Percentiles rank a stretch among this genome's conserved stretches.
Conservation (phyloP, 2,113 vertebrate species). For the human (Homo sapiens) region DNA sequence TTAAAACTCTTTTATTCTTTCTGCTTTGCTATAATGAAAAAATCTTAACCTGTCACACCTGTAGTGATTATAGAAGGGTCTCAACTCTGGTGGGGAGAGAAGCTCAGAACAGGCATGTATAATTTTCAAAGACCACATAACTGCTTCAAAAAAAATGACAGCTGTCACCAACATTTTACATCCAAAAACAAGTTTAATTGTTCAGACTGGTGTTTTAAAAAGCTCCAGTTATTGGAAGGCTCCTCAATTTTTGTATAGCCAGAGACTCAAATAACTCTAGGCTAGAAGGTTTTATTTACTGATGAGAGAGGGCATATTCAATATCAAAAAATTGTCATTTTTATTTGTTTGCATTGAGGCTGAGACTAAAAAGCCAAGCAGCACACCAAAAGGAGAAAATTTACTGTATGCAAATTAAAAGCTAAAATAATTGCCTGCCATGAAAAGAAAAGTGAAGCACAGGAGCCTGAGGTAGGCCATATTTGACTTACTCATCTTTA, state of each 20-base stretch:
- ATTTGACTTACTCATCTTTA: neutral
- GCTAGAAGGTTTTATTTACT: neutral
- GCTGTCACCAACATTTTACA: neutral
- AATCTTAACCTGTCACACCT: constrained; percentile 21
- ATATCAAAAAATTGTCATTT: neutral
- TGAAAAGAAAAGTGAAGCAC: neutral
- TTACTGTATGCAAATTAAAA: neutral
- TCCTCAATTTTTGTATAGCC: neutral
- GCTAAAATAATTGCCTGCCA: neutral
- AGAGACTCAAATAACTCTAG: neutral
- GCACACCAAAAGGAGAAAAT: neutral
- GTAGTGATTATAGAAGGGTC: constrained; percentile 16
- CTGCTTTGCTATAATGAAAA: constrained; percentile 59
- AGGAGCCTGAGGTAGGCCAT: neutral
- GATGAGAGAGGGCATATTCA: neutral
- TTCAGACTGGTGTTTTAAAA: neutral
- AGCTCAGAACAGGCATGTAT: neutral
- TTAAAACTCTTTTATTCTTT: constrained; percentile 48
- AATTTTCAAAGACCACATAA: constrained; percentile 26
- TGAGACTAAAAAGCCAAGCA: neutral
- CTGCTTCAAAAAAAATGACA: neutral
- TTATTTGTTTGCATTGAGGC: constrained; percentile 26
- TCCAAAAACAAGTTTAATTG: neutral
- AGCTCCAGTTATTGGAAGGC: neutral
- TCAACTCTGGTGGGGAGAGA: neutral